Percentiles rank a stretch among this genome's conserved stretches.
These are phyloP conservation scores for Catamblyrhynchus diadema DNA, from an alignment of 2,797 vertebrate genomes.

Conservation along the genomic window DNA sequence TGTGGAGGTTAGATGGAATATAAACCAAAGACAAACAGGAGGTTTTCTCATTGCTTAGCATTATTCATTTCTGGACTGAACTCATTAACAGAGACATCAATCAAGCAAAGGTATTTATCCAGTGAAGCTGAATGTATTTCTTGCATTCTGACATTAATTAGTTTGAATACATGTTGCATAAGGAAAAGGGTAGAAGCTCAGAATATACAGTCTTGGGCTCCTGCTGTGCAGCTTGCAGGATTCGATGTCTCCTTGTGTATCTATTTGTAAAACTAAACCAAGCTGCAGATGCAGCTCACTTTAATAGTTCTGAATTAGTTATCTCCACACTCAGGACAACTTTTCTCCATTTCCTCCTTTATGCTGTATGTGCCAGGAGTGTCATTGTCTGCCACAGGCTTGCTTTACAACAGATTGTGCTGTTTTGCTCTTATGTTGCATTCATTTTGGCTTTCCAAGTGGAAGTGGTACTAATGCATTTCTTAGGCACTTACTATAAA, in stretches of 20 bases:
- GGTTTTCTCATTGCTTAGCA: background rate
- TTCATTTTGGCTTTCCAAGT: constrained; percentile 36
- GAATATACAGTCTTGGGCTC: background rate
- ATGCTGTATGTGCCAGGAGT: background rate
- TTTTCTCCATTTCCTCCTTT: constrained; percentile 10
- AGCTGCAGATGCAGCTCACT: background rate
- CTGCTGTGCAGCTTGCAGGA: background rate
- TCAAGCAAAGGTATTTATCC: background rate
- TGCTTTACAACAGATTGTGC: background rate
- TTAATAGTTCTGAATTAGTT: background rate
- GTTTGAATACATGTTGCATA: background rate
- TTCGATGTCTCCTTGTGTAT: rapidly evolving
- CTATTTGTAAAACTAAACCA: background rate
- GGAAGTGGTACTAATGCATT: constrained; percentile 54
- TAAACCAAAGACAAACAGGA: background rate
- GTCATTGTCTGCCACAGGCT: background rate
- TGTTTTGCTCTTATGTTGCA: background rate
- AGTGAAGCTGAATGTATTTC: background rate
- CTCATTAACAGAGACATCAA: background rate
- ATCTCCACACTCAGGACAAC: background rate
- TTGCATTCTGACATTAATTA: background rate
- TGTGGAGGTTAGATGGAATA: background rate
- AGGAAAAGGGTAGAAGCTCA: background rate
- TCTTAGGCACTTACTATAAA: constrained; percentile 45
- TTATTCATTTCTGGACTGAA: background rate